These are phyloP conservation scores for Drosophila cognata DNA, from an alignment of 2,888 invertebrate species.

Conservation along the genomic window DNA sequence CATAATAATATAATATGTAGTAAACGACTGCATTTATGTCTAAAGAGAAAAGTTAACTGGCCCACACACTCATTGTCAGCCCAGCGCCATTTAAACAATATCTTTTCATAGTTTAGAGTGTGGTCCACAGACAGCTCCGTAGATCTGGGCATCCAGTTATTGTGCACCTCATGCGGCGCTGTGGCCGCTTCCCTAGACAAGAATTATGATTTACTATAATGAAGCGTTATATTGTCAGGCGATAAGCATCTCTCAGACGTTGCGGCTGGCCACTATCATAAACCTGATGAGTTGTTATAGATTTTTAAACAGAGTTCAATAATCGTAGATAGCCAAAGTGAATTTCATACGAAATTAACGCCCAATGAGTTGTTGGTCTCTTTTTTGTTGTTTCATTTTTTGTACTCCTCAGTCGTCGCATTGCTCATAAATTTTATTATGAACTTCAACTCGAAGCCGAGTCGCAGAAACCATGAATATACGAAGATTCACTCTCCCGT, in stretches of 20 bases:
- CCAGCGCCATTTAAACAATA: conserved; percentile 62
- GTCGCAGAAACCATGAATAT: conserved; percentile 36
- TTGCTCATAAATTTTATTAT: conserved; percentile 81
- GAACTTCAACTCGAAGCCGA: conserved; percentile 57
- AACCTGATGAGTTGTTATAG: conserved; percentile 80
- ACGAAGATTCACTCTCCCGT: conserved; percentile 59
- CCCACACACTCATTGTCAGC: conserved; percentile 79
- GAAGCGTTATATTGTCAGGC: conserved; percentile 74
- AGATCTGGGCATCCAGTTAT: conserved; percentile 26
- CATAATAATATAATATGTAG: conserved; percentile 65
- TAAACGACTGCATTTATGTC: conserved; percentile 78
- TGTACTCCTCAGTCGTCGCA: conserved; percentile 47
- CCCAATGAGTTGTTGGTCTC: conserved; percentile 29
- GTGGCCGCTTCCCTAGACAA: conserved; percentile 39
- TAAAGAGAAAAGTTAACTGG: conserved; percentile 60
- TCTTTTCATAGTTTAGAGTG: conserved; percentile 75
- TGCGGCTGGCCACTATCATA: conserved; percentile 51
- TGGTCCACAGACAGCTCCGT: conserved; percentile 52
- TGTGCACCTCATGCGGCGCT: conserved; percentile 63
- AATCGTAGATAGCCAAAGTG: conserved; percentile 53
- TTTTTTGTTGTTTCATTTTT: conserved; percentile 12
- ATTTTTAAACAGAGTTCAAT: conserved; percentile 75
- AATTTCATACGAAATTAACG: conserved; percentile 62
- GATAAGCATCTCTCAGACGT: conserved; percentile 72
- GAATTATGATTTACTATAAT: conserved; percentile 79